Percentiles rank a stretch among this genome's conserved stretches.
Evolutionary conservation across 1,140 invertebrate species (phyloP).

Genomic region (Kradibia gibbosae): DNA sequence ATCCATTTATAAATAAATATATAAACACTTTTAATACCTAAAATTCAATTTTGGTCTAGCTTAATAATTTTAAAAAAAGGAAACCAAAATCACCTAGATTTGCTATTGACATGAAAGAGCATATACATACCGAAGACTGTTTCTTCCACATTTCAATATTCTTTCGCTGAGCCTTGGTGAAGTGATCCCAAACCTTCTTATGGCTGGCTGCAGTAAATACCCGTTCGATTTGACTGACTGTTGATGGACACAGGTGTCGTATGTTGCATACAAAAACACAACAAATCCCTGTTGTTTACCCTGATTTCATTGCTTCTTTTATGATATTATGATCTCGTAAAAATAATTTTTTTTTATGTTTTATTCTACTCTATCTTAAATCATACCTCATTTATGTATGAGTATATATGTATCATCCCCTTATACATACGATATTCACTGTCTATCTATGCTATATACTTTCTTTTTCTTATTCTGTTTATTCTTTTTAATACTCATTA

Average conservation of each 20-base stretch:
- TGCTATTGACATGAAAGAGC: slow-evolving; percentile 62
- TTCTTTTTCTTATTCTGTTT: neutral
- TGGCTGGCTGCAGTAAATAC: slow-evolving; percentile 94
- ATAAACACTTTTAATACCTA: neutral
- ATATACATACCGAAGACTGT: slow-evolving; percentile 92
- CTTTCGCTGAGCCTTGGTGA: slow-evolving; percentile 98
- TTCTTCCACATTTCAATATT: slow-evolving; percentile 98
- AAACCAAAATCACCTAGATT: slow-evolving; percentile 43
- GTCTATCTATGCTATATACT: no score
- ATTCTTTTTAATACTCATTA: slow-evolving; percentile 4
- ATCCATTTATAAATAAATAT: neutral
- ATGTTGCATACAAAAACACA: slow-evolving; percentile 73
- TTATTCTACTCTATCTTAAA: slow-evolving; percentile 40
- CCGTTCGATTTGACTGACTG: slow-evolving; percentile 98
- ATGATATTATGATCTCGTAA: slow-evolving; percentile 49
- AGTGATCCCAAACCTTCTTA: slow-evolving; percentile 99
- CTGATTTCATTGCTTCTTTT: slow-evolving; percentile 61
- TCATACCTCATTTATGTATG: no score
- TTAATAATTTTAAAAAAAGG: slow-evolving; percentile 31
- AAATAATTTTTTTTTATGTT: slow-evolving; percentile 53
- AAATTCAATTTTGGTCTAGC: neutral
- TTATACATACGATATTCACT: no score
- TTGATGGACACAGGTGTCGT: slow-evolving; percentile 71
- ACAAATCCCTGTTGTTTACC: slow-evolving; percentile 73
- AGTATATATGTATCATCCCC: no score